phyloP scores from a whole-genome alignment of 2,888 invertebrate species.

The Megalurothrips usitatus region DNA sequence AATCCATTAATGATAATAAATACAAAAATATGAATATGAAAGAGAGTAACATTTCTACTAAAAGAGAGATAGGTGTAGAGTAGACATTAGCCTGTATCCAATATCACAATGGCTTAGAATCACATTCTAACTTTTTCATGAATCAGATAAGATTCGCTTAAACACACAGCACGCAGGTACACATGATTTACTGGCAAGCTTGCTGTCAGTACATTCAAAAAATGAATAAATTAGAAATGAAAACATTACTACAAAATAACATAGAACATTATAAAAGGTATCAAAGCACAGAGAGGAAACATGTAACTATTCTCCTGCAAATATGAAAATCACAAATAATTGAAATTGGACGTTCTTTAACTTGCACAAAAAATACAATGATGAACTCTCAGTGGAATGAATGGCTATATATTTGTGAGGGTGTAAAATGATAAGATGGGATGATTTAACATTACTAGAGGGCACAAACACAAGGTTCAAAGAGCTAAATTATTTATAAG shows the following conservation, averaged over 20 bases:
- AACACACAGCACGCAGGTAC: slow-evolving; percentile 2
- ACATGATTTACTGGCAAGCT: slow-evolving; percentile 4
- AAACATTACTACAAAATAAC: background rate
- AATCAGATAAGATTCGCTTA: background rate
- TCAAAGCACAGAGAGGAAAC: background rate
- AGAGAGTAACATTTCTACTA: background rate
- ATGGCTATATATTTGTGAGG: too few relatives aligned
- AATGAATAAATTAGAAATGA: background rate
- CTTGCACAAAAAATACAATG: too few relatives aligned
- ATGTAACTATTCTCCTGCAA: too few relatives aligned
- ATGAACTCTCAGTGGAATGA: too few relatives aligned
- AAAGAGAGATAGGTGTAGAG: background rate
- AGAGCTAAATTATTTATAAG: background rate
- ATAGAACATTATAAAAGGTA: background rate
- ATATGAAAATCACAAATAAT: too few relatives aligned
- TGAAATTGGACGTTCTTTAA: too few relatives aligned
- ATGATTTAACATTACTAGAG: background rate
- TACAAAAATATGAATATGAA: background rate
- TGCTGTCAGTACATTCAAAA: background rate
- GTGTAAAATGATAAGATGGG: background rate
- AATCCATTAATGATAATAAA: slow-evolving; percentile 6
- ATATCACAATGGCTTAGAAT: slow-evolving; percentile 15
- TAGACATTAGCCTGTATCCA: background rate
- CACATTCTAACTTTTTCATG: background rate
- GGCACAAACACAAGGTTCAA: background rate